Conservation (phyloP, 2,888 invertebrate species). For the Cantharis lateralis region DNA sequence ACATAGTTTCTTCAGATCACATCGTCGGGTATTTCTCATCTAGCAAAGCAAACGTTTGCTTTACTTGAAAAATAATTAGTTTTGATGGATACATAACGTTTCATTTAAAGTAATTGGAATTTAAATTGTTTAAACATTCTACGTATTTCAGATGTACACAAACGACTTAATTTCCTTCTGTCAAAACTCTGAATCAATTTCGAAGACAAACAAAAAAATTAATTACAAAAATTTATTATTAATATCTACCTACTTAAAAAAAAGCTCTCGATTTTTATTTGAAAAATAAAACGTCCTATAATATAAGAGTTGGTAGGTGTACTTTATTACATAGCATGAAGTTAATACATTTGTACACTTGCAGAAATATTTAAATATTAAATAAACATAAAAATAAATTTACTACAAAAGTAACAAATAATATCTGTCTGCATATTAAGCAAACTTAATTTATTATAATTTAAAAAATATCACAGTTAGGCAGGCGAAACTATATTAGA, state of each 20-base stretch:
- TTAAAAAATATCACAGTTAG: slow-evolving; percentile 7
- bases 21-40: not conserved
- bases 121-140: not conserved
- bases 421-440: not conserved
- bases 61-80: not conserved
- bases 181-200: not conserved
- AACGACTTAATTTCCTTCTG: not conserved
- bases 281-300: not conserved
- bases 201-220: not conserved
- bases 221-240: not conserved
- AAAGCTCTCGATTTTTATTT: not conserved
- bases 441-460: not conserved
- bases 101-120: not conserved
- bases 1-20: not conserved
- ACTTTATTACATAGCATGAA: not conserved
- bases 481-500: not conserved
- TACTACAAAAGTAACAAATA: not conserved
- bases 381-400: not conserved
- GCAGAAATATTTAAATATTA: not conserved
- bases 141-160: not conserved
- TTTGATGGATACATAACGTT: not conserved
- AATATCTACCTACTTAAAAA: not conserved
- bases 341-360: not conserved
- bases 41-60: not conserved
- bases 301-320: not conserved